Evolutionary conservation across 2,888 invertebrate species (phyloP), one percentile per base, ranked within the genome.

Genomic region (Acrocyrtus sp.): DNA sequence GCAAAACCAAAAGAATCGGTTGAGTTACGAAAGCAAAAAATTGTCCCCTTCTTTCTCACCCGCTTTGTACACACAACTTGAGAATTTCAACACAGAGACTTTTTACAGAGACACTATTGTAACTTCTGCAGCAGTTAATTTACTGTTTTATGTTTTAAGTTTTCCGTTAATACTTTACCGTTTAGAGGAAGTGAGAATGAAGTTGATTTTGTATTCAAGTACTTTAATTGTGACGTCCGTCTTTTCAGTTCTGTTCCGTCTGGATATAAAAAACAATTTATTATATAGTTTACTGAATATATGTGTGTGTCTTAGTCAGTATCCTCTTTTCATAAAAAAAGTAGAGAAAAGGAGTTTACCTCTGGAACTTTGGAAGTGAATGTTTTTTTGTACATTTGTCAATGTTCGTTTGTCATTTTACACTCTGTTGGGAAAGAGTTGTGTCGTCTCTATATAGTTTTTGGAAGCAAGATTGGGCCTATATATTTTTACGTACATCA

Each of bases 1-100:
- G 81, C 79, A 80, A 77, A 79, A 74, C 78, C 74, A 81, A 81
- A 79, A 73, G 80, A 78, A 81, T 79, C 73, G 78, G 80, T 77
- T 80, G 78, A 80, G 54, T 70, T 70, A 21, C 19, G 27, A n/a
- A n/a, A n/a, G n/a, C n/a, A 58, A 70, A 43, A 65, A 54, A 41
- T n/a, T 51, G n/a, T 34, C 39, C 50, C 24, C 51, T 29, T 51
- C 54, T 53, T 39, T 57, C 53, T 65, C 69, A 54, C 19, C 47
- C 60, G 65, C 63, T 56, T 65, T 48, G 61, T 63, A 66, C 61
- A 74, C 63, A 51, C 45, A 57, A 58, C 56, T 65, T 65, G 26
- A 45, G 21, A 15, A 19, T 39, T 54, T 53, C 69, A 69, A 57
- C 70, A 70, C 62, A 70, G 58, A 58, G 69, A 69, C 70, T 70